Base-by-base conservation (phyloP, 2,113 vertebrate species). In the Pholis gunnellus region DNA sequence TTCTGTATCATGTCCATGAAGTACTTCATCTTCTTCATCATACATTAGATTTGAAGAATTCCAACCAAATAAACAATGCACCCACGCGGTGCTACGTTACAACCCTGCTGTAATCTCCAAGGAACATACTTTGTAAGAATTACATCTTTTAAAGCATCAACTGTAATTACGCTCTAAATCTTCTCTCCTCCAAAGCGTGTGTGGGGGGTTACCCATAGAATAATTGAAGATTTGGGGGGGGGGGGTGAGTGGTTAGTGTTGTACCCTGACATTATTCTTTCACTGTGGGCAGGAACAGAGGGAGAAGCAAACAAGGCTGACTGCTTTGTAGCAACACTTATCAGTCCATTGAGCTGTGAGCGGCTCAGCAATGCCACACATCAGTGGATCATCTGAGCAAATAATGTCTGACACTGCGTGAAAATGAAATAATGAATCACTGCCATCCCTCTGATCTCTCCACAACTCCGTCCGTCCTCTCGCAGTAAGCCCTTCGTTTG, bases 361-460 rank as follows among this genome's bases (percentile, higher is more conserved):
- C 22, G 3, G 79, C 71, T 86, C 84, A 42, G 84, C 65, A 2
- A 72, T 15, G 74, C 74, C 76, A 79, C 72, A 81, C 76, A 81
- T 86, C 89, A 85, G 67, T 75, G 66, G 42, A 64, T 81, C 80
- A 42, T 70, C 82, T 70, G 60, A 82, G 89, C 83, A 89, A 91
- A 74, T 87, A 81, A 90, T 63, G 82, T 71, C 72, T 79, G 69
- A 74, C 22, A 1, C 73, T 57, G 29, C 17, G 17, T 83, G 42
- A 80, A 89, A 87, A 88, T 81, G 29, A 83, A 87, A 86, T 72
- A 82, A 81, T 87, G 85, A 92, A 77, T 87, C 86, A 78, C 67
- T n/a, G 75, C 68, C 42, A 42, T 68, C 75, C 50, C 80, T 66
- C 73, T 77, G 67, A 78, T 78, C 82, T 86, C 70, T 83, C 78